Base-by-base conservation (phyloP, 2,888 invertebrate species). In the Electrophaes corylata region DNA sequence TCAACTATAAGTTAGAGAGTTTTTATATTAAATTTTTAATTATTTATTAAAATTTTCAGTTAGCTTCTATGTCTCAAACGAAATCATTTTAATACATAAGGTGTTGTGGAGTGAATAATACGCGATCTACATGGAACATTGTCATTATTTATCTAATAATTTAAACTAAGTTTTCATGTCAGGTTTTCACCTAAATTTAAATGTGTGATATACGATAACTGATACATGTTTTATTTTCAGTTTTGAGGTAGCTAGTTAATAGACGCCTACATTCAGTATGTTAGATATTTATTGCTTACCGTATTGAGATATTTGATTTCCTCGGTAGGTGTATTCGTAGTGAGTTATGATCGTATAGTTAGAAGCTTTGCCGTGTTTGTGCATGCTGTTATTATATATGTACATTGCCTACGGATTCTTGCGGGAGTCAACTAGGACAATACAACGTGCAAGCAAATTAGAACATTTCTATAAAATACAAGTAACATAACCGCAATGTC, bases 1-100 rank as follows among this genome's bases (percentile, higher is more conserved):
- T 88, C 90, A 88, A 91, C 88, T 90, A 91, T 91, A 90, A 91
- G 91, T 91, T 91, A 89, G 84, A 87, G 84, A 81, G 82, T 84
- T 88, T 71, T 71, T 64, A 57, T 66, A 76, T 81, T 77, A 72
- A 55, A 47, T 26, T 50, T 53, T 45, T 4, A 56, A 82, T 76
- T 88, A 90, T 90, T 90, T 89, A 88, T 90, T 89, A 79, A 76
- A 81, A 79, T 77, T 70, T 74, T 78, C 80, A 72, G 73, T 81
- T 76, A 78, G 74, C 75, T 76, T 76, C 66, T 70, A 77, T 78
- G 83, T 88, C 86, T 84, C 83, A 83, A 86, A 86, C 76, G 79
- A 80, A 75, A 74, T 66, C 72, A 70, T 69, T 71, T 73, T 72
- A 74, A 72, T 45, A 73, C 10, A 10, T 71, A 66, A 72, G 74